Evolutionary conservation across 2,888 invertebrate genomes (phyloP).

Genomic region (Dryobotodes eremita): DNA sequence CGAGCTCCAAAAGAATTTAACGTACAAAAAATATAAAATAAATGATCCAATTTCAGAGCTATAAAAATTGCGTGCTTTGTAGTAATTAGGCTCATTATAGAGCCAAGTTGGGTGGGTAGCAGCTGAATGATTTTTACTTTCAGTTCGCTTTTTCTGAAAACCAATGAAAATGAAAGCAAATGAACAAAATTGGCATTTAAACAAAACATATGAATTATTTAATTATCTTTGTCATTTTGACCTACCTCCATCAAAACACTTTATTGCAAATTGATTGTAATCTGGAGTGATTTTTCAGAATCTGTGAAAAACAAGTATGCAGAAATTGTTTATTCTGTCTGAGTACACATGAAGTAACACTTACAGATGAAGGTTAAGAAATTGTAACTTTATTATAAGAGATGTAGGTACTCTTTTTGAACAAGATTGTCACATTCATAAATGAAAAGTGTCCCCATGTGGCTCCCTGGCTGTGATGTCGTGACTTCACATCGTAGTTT

Average conservation of each 20-base stretch:
- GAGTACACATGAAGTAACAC: conserved; percentile 16
- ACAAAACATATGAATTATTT: not conserved
- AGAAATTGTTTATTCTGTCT: conserved; percentile 33
- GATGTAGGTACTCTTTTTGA: not conserved
- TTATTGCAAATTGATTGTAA: conserved; percentile 36
- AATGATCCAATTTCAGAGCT: conserved; percentile 11
- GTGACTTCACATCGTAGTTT: not conserved
- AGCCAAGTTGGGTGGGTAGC: conserved; percentile 11
- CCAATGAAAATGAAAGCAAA: conserved; percentile 15
- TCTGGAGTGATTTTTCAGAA: conserved; percentile 24
- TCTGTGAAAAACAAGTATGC: conserved; percentile 33
- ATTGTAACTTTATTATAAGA: not conserved
- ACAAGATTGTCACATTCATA: not conserved
- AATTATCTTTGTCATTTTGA: conserved; percentile 29
- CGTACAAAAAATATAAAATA: not conserved
- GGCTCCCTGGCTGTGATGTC: not conserved
- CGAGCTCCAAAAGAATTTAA: not conserved
- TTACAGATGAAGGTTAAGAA: conserved; percentile 23
- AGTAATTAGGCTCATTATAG: conserved; percentile 43
- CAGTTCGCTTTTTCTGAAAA: conserved; percentile 7
- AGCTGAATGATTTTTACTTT: conserved; percentile 20
- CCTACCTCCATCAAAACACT: conserved; percentile 39
- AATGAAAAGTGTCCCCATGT: not conserved
- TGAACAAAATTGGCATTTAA: not conserved
- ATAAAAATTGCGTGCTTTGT: conserved; percentile 45